Conservation (phyloP, 2,797 vertebrate species). For the Alcedo quadribrachys region DNA sequence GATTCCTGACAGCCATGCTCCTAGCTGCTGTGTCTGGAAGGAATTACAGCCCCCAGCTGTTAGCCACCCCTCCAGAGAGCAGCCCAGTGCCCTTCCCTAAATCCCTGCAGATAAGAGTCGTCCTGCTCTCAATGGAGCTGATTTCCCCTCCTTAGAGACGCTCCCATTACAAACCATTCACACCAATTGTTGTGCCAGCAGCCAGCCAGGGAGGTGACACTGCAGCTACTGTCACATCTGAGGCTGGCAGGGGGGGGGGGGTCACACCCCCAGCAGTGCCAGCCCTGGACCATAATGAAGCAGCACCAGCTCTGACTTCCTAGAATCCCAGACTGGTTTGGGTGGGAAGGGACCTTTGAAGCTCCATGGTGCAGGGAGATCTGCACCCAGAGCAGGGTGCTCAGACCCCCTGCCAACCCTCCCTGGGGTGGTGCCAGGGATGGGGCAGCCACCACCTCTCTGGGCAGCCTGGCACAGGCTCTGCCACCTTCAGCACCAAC, state of each 20-base stretch:
- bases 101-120: conserved; percentile 12
- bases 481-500: background rate
- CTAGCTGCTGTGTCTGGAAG: conserved; percentile 27
- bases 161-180: background rate
- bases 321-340: background rate
- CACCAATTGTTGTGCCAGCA: background rate
- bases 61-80: background rate
- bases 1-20: conserved; percentile 15
- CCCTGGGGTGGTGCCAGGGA: background rate
- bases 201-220: background rate
- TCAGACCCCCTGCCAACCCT: background rate
- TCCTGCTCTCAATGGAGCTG: conserved; percentile 14
- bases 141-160: background rate
- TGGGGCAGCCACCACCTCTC: background rate
- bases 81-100: background rate
- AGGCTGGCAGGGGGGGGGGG: background rate
- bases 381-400: background rate
- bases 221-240: background rate
- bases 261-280: background rate
- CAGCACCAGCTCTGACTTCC: background rate
- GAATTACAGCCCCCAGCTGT: conserved; percentile 51
- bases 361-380: background rate
- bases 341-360: background rate
- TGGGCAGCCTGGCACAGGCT: background rate
- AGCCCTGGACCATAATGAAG: accelerated